These are phyloP conservation scores for Pygocentrus nattereri DNA, from an alignment of 2,797 vertebrate species.

Conservation along the genomic window DNA sequence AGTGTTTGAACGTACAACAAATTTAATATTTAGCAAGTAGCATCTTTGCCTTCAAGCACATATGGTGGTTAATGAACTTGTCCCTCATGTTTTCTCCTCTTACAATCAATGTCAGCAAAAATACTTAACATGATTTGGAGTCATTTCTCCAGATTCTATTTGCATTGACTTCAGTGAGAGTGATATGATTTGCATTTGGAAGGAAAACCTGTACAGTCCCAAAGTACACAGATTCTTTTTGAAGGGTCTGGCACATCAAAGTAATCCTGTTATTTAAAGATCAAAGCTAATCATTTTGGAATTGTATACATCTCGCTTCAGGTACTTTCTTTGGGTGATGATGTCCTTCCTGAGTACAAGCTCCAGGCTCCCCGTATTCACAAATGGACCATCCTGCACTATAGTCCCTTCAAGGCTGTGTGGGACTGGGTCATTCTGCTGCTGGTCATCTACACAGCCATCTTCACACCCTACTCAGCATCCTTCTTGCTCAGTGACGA, in stretches of 20 bases:
- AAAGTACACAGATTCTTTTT: neutral
- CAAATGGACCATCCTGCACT: constrained; percentile 93
- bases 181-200: neutral
- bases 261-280: neutral
- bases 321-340: constrained; percentile 87
- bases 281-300: too few species aligned
- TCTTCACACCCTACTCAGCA: constrained; percentile 90
- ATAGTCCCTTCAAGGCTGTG: constrained; percentile 92
- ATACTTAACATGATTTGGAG: neutral
- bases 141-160: neutral
- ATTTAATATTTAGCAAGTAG: neutral
- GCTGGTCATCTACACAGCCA: constrained; percentile 89
- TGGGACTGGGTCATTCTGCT: constrained; percentile 94
- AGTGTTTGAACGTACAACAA: neutral
- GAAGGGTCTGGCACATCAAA: neutral
- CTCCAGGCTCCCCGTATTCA: constrained; percentile 91
- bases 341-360: constrained; percentile 90
- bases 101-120: neutral
- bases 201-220: neutral
- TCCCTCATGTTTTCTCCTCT: neutral
- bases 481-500: constrained; percentile 85
- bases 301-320: constrained; percentile 54
- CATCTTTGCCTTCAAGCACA: neutral
- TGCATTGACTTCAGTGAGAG: neutral
- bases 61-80: neutral